Evolutionary conservation across 1,140 invertebrate genomes (phyloP), one percentile per base, ranked within the genome.

Genomic region (Brachionus rubens): DNA sequence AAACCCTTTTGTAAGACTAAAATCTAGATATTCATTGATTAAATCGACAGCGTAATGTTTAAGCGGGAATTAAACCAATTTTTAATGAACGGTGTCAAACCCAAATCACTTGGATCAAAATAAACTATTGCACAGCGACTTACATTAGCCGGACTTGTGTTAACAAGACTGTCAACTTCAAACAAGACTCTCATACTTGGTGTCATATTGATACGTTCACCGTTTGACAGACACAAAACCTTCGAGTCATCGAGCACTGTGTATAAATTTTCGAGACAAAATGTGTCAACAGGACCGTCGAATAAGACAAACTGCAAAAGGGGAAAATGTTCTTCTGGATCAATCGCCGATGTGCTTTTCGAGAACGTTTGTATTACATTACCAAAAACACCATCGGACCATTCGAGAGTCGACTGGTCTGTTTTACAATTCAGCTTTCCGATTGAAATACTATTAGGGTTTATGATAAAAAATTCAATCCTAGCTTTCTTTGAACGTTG

Each of bases 241-340:
- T 72, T 68, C 0, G 26, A 36, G 47, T 76, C 75, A 40, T 76
- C 75, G 1, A 76, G 26, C 12, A 50, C 93, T 93, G 80, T 93
- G 83, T 94, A 93, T 88, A 94, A 91, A 81, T 91, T 93, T 83
- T 94, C 92, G 78, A 93, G 92, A 91, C 91, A 94, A 10, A 92
- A 89, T 0, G 91, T 91, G 84, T 93, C 91, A 4, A 94, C 91
- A 0, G 91, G 91, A 0, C 91, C 91, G 81, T 93, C 92, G 83
- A 93, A 92, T 24, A 93, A 82, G 72, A 93, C 89, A 91, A 91
- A 94, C 80, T 93, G 93, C 82, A 91, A 89, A 46, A 65, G 21
- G 10, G 72, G 46, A 36, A 59, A 41, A 48, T 46, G 28, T 9
- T 46, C 36, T 40, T 72, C 68, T 0, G 50, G 28, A 21, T 72